A percentile compares a stretch with the other conserved stretches of the same genome.
phyloP scores from a whole-genome alignment of 2,888 invertebrate genomes.

The Myopa testacea region DNA sequence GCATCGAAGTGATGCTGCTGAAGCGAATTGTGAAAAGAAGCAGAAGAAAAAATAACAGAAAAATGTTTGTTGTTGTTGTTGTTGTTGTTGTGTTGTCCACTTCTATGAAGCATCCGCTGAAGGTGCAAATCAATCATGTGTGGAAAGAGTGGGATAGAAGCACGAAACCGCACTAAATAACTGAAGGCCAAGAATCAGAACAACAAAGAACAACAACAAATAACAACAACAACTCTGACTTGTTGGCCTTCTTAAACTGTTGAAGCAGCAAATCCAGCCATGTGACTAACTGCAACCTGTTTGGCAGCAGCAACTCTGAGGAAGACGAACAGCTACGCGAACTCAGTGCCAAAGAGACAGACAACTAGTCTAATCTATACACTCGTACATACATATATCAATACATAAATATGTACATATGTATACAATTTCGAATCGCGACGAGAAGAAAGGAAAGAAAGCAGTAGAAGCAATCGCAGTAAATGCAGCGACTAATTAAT shows the following conservation, averaged over 20 bases:
- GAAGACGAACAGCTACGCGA: neutral
- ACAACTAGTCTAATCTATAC: too few relatives aligned
- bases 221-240: neutral
- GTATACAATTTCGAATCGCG: too few relatives aligned
- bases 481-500: too few relatives aligned
- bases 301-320: constrained; percentile 5
- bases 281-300: constrained; percentile 35
- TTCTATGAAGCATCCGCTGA: neutral
- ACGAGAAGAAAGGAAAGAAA: too few relatives aligned
- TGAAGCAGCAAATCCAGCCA: constrained; percentile 4
- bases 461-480: too few relatives aligned
- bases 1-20: neutral
- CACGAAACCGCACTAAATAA: neutral
- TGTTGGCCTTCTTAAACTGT: constrained; percentile 33
- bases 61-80: neutral
- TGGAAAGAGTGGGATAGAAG: neutral
- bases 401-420: too few relatives aligned
- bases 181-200: constrained; percentile 21
- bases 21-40: neutral
- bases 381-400: too few relatives aligned
- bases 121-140: neutral
- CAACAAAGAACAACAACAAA: neutral
- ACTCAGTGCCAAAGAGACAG: too few relatives aligned
- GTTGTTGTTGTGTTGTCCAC: neutral
- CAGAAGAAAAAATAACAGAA: neutral